Base-by-base conservation (phyloP, 2,113 vertebrate genomes). In the Corythornis cristatus region DNA sequence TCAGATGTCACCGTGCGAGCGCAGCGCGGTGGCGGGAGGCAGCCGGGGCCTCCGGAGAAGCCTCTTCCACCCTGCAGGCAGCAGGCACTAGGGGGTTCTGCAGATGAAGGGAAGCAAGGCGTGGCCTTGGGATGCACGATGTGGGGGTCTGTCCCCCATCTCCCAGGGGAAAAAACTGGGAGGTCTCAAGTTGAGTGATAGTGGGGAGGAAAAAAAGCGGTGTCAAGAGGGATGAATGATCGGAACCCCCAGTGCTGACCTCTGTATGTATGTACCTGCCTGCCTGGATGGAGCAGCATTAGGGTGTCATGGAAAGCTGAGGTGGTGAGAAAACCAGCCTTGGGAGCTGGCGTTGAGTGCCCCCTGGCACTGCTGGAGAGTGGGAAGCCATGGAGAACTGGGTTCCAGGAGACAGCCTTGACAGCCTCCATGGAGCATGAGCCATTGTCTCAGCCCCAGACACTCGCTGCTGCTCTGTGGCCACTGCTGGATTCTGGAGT, bases 1-100 rank as follows among this genome's bases (percentile, higher is more conserved):
- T 92, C 92, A 90, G 96, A 92, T 90, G 95, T 94, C 95, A 81
- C 89, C 26, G 14, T 62, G 80, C 0, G 11, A 66, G 80, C 50
- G 2, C 75, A 60, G 92, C 2, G 5, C 1, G 5, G 57, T 43
- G 83, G 35, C 87, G 58, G 81, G 20, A 83, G 83, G 76, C 23
- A 20, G 4, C 6, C 1, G 4, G 56, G 42, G 56, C 58, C 73
- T 23, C 86, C 4, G 15, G 61, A 75, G 88, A 17, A 40, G 73
- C 4, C 0, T 37, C 26, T 68, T 26, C 13, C 88, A 58, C 19
- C 66, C 79, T 2, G 19, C 72, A 11, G 43, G 1, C 23, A 1
- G 74, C 79, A 66, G n/a, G 65, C 0, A 3, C 33, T 53, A 25
- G 23, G 26, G 37, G 29, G n/a, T 48, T 60, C 48, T 2, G 1